Conservation (phyloP, 2,888 invertebrate genomes). For the Sceliomorpha sp. region DNA sequence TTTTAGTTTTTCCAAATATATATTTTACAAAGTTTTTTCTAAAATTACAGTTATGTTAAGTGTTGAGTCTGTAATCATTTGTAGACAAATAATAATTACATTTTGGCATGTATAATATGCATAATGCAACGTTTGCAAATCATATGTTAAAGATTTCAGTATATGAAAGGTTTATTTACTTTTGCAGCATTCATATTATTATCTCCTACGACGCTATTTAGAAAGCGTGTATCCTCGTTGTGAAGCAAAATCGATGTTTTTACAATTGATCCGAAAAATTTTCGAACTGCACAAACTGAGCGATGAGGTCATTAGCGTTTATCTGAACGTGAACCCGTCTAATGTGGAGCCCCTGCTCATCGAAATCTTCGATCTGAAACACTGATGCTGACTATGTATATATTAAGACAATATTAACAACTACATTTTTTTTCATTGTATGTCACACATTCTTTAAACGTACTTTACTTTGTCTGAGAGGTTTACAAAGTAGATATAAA, state of each 20-base stretch:
- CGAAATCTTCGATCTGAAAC: constrained; percentile 96
- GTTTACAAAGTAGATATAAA: no score
- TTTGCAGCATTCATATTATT: constrained; percentile 92
- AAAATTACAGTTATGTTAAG: no score
- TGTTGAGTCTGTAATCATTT: no score
- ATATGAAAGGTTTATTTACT: no score
- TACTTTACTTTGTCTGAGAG: no score
- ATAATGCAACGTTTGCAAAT: no score
- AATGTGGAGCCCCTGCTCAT: constrained; percentile 95
- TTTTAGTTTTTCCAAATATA: no score
- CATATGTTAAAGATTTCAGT: no score
- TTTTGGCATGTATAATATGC: constrained; percentile 24
- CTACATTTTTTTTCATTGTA: no score
- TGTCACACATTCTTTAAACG: no score
- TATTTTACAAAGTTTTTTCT: no score
- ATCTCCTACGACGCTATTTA: constrained; percentile 90
- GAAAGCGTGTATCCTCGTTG: constrained; percentile 92
- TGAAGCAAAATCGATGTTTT: constrained; percentile 92
- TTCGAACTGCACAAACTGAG: constrained; percentile 93
- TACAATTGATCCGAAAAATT: constrained; percentile 94
- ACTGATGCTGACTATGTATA: constrained; percentile 55
- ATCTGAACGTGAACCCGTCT: constrained; percentile 94
- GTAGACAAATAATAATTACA: constrained; percentile 37
- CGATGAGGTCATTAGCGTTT: constrained; percentile 94
- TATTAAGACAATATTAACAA: background rate